Base-by-base conservation (phyloP, 2,888 invertebrate species). In the Cephonodes hylas region DNA sequence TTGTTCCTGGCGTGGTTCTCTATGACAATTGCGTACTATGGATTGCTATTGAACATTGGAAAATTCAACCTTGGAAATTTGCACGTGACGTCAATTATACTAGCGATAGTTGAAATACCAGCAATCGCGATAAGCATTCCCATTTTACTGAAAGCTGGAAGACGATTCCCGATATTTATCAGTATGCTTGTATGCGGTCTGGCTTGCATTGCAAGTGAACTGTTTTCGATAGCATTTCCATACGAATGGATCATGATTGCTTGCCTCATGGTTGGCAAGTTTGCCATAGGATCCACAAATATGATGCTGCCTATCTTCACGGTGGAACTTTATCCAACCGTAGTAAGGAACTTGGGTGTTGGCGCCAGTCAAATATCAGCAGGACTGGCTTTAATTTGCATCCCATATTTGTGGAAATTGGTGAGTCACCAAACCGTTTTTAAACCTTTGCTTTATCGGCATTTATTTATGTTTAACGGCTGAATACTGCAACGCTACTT, bases 181-280 rank as follows among this genome's bases (percentile, higher is more conserved):
- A 95, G 95, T 15, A 93, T 96, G 88, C 78, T 95, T 0, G 89
- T 94, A 1, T 94, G 96, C 65, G 96, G 96, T 6, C 72, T 95
- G 5, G 95, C 96, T 13, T 96, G 96, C 77, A 86, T 95, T n/a
- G 93, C 93, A 57, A 94, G 94, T 69, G 91, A 94, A 63, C 72
- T 94, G 42, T 89, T 93, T 18, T 91, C 94, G 61, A 85, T 93
- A 63, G 87, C 93, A 2, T 88, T 91, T 44, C 79, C 93, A 69
- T 84, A 94, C 23, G 93, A 95, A 56, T 96, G 95, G 96, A 79
- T 95, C 56, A 94, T 95, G 84, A 95, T 96, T 45, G 93, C 94
- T n/a, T 94, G 96, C 70, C 93, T 96, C 48, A 96, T 96, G 96
- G 93, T 95, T 64, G 96, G 96, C 76, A 96, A 96, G 88, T 96